Evolutionary conservation across 37 sponge, comb jelly and placozoan genomes (phyloP), one percentile per base, ranked within the genome.

Genomic region (Spongilla lacustris): DNA sequence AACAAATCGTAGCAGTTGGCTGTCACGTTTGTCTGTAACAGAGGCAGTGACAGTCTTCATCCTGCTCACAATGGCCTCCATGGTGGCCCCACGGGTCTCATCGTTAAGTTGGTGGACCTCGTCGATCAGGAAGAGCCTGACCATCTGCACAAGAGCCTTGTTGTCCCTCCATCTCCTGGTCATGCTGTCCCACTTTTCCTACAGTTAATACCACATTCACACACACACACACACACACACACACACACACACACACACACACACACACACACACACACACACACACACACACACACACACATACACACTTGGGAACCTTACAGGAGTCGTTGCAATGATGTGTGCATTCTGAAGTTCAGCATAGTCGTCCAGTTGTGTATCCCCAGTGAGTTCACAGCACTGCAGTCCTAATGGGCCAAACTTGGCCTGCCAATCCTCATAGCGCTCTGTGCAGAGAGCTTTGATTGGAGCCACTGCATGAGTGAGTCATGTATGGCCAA

Each of bases 101-200:
- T 99, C 99, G 74, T 95, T 97, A n/a, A 99, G 80, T 77, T 98
- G 95, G 80, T 99, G 99, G 2, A 96, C 96, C 84, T 99, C 99
- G 85, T 99, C 99, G 58, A 99, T 92, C 49, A 96, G 83, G 79
- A 98, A 98, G 35, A 98, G 84, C 50, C 88, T 81, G 58, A 98
- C 92, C 32, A 92, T 78, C 66, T 95, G 89, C 50, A 98, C 89
- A 12, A 96, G 93, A 25, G 96, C 87, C 69, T 88, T 88, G 86
- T 98, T 90, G 70, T 98, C 99, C 58, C 90, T 95, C 98, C 98
- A 97, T 68, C 80, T 96, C 46, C 99, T 90, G 21, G 99, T 99
- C 91, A 99, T 91, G 67, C 96, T 97, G 88, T 99, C 99, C 98
- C 97, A 99, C 75, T 99, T 99, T 78, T 99, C 99, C 97, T 96